A percentile compares a stretch with the other conserved stretches of the same genome.
These are phyloP conservation scores for Dicyrtoma fusca DNA, from an alignment of 2,888 invertebrate species.

Conservation along the genomic window DNA sequence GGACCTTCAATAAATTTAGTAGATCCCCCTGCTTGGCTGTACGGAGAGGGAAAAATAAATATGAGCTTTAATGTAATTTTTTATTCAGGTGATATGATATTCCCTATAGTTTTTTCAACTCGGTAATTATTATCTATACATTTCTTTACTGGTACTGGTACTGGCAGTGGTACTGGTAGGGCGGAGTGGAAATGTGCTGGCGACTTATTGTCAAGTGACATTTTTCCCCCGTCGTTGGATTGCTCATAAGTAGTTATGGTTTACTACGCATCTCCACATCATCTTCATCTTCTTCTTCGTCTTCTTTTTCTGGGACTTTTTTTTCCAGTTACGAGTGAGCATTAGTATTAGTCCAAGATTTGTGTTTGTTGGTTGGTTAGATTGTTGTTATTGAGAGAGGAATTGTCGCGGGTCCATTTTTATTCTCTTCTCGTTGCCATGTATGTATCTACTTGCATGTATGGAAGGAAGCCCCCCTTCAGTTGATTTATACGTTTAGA, in stretches of 20 bases:
- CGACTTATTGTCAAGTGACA: conserved; percentile 40
- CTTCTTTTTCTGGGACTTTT: neutral
- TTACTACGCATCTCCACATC: neutral
- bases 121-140: neutral
- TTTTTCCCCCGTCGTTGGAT: conserved; percentile 16
- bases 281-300: neutral
- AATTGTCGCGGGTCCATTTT: neutral
- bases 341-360: neutral
- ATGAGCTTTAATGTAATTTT: too few species aligned
- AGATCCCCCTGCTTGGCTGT: too few species aligned
- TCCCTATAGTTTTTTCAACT: neutral
- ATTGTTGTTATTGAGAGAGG: neutral
- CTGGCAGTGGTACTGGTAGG: too few species aligned
- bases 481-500: conserved; percentile 50
- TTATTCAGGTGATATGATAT: too few species aligned
- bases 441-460: conserved; percentile 7
- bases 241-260: conserved; percentile 12
- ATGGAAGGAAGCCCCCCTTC: conserved; percentile 44
- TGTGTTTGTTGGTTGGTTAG: neutral
- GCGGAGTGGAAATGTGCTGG: neutral
- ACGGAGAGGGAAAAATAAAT: too few species aligned
- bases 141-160: neutral
- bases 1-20: too few species aligned
- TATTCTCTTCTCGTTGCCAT: conserved; percentile 5
- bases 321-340: conserved; percentile 4